phyloP scores from a whole-genome alignment of 2,888 invertebrate genomes.

The Blera fallax region DNA sequence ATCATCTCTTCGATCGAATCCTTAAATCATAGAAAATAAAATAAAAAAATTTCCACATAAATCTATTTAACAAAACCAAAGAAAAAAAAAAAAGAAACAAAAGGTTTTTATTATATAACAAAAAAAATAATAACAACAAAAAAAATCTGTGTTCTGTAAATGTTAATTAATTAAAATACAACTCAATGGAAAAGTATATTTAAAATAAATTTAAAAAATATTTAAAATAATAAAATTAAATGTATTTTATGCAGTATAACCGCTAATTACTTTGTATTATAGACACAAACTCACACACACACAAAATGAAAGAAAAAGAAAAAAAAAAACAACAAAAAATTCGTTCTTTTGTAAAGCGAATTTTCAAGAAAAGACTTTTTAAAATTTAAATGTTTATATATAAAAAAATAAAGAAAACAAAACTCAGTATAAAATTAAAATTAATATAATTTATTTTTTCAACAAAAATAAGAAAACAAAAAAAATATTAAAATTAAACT shows the following conservation, averaged over 20 bases:
- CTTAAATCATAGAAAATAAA: constrained; percentile 49
- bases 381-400: constrained; percentile 58
- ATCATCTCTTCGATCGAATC: constrained; percentile 53
- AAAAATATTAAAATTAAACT: constrained; percentile 53
- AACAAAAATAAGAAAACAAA: constrained; percentile 54
- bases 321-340: constrained; percentile 17
- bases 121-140: constrained; percentile 71
- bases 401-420: constrained; percentile 27
- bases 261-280: constrained; percentile 55
- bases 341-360: constrained; percentile 40
- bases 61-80: constrained; percentile 29
- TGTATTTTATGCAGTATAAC: constrained; percentile 48
- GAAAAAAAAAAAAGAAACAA: constrained; percentile 18
- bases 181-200: constrained; percentile 35
- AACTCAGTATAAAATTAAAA: constrained; percentile 25
- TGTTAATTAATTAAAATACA: constrained; percentile 70
- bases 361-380: constrained; percentile 64
- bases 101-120: constrained; percentile 17
- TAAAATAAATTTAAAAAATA: constrained; percentile 15
- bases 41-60: constrained; percentile 22
- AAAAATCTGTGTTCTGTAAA: constrained; percentile 70
- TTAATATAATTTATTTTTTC: constrained; percentile 67
- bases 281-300: constrained; percentile 25
- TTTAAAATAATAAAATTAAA: constrained; percentile 62
- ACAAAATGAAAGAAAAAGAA: not conserved